Evolutionary conservation across 92 coral and sea anemone genomes (phyloP).

Genomic region (Umimayanthus chanpuru): DNA sequence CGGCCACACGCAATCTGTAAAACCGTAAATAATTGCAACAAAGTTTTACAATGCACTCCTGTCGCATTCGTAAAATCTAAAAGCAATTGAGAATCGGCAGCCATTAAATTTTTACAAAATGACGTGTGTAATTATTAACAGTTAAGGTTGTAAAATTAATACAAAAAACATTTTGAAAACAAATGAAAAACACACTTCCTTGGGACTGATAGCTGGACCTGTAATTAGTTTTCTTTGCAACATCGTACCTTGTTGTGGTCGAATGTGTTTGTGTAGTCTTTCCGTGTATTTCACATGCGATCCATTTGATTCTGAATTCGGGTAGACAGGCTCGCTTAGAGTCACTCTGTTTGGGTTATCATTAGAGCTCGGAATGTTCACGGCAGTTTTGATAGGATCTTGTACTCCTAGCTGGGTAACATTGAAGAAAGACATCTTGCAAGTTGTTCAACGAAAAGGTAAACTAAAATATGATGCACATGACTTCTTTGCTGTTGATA

Average conservation of each 20-base stretch:
- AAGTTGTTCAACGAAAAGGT: neutral
- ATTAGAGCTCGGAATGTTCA: constrained; percentile 59
- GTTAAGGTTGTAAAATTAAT: no score
- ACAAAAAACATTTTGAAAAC: no score
- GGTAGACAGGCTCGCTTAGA: constrained; percentile 76
- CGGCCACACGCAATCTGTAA: no score
- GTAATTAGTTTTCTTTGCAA: neutral
- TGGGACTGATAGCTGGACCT: neutral
- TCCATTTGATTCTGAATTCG: constrained; percentile 96
- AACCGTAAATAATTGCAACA: no score
- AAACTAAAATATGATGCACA: neutral
- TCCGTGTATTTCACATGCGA: constrained; percentile 90
- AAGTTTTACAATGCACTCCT: no score
- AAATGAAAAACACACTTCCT: neutral
- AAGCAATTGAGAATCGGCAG: no score
- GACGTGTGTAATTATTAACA: neutral
- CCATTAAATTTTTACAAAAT: no score
- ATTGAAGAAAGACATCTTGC: constrained; percentile 91
- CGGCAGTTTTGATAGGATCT: constrained; percentile 84
- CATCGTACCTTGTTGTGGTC: constrained; percentile 77
- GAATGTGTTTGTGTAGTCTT: constrained; percentile 90
- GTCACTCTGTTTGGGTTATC: constrained; percentile 56
- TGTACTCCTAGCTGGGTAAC: constrained; percentile 89
- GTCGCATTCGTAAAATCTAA: no score
- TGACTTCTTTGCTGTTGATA: neutral